Base-by-base conservation (phyloP, 2,113 vertebrate species). In the Muntiacus reevesi region DNA sequence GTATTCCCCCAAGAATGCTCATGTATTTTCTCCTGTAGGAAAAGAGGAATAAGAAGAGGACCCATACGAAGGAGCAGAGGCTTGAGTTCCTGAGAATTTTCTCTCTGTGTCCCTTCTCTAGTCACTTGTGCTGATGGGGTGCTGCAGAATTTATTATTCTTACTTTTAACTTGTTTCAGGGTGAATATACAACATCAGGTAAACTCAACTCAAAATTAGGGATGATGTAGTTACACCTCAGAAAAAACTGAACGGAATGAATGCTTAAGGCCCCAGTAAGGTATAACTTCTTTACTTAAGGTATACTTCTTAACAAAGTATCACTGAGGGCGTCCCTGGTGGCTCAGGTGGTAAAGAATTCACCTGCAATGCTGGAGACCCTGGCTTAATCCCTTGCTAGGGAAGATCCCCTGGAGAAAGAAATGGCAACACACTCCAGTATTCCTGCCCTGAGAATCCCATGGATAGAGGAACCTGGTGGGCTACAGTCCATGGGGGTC, bases 291-390 rank as follows among this genome's bases (percentile, higher is more conserved):
- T 64, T 64, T 64, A n/a, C 30, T 16, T 17, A 64, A 64, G 62
- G 16, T 19, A n/a, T n/a, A n/a, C 33, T 64, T 64, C 15, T n/a
- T 64, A 64, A n/a, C 33, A n/a, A 64, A 16, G 62, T n/a, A n/a
- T 64, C 17, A 64, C 47, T 17, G 30, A 33, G 16, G 62, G 33
- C 33, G n/a, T 64, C 15, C 7, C 30, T 17, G 16, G 62, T n/a
- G 33, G 16, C 7, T 64, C 62, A 64, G 3, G 3, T n/a, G 62
- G 7, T 17, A n/a, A 33, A 64, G 62, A 64, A n/a, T 64, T 33
- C 0, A 0, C 62, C 30, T 19, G 62, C 62, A 19, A 9, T 4
- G 15, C 21, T 25, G 8, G 21, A 57, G 55, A 25, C 21, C 55
- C 21, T 57, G 55, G 55, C 23, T 23, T 21, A 25, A 10, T 57